phyloP scores from a whole-genome alignment of 2,113 vertebrate species.

The Ochotona curzoniae region DNA sequence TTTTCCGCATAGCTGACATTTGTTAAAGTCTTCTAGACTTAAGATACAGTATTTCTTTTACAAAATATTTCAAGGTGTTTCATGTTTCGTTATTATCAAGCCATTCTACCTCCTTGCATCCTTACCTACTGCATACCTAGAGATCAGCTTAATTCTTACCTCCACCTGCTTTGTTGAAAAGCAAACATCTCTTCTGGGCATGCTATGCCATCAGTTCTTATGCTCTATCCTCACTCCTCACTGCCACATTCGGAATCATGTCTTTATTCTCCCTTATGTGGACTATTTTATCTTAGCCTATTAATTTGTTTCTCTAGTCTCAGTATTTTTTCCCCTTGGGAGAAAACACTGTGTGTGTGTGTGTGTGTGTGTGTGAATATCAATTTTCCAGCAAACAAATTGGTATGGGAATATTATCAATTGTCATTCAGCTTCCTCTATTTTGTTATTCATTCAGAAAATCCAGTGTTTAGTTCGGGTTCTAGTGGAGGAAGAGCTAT shows the following conservation, averaged over 20 bases:
- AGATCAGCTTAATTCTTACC: neutral
- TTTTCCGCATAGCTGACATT: neutral
- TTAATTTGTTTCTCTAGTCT: neutral
- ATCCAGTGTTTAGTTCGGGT: neutral
- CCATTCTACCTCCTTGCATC: too few species aligned
- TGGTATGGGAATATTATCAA: neutral
- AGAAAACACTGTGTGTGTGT: neutral
- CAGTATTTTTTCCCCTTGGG: neutral
- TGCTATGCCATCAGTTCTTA: neutral
- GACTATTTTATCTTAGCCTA: neutral
- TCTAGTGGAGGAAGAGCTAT: too few species aligned
- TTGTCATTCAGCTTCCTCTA: neutral
- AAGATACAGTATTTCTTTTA: conserved; percentile 48
- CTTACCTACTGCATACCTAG: too few species aligned
- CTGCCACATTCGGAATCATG: neutral
- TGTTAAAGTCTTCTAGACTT: conserved; percentile 67
- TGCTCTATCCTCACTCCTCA: neutral
- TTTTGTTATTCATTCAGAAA: neutral
- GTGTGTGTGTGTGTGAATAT: neutral
- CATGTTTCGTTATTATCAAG: neutral
- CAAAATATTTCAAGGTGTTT: neutral
- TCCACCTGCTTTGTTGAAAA: neutral
- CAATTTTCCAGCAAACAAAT: conserved; percentile 14
- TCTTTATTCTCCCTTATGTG: neutral
- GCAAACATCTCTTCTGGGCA: neutral